These are phyloP conservation scores for Mythimna vitellina DNA, from an alignment of 2,888 invertebrate genomes.

Conservation along the genomic window DNA sequence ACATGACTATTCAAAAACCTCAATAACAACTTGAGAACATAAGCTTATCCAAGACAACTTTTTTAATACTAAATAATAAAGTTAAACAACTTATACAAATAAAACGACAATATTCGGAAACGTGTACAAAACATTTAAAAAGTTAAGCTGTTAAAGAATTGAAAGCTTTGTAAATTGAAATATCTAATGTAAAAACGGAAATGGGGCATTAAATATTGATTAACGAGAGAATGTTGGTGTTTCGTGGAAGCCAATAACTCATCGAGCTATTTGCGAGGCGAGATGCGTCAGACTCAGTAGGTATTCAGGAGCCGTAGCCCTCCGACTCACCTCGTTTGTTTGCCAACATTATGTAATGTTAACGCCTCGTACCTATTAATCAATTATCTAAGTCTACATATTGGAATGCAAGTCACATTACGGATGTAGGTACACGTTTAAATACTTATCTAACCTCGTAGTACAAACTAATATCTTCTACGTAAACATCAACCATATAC, in stretches of 20 bases:
- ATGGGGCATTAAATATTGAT: constrained; percentile 73
- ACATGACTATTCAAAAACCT: constrained; percentile 46
- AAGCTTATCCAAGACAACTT: neutral
- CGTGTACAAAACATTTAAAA: neutral
- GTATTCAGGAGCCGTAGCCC: constrained; percentile 22
- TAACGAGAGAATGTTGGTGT: constrained; percentile 61
- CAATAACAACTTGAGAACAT: constrained; percentile 35
- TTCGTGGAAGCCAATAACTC: constrained; percentile 67
- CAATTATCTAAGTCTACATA: constrained; percentile 43
- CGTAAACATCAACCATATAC: constrained; percentile 16
- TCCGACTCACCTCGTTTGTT: constrained; percentile 50
- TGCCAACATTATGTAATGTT: constrained; percentile 56
- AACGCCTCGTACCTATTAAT: constrained; percentile 39
- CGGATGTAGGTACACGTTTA: constrained; percentile 23
- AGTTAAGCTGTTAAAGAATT: constrained; percentile 27
- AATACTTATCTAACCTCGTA: constrained; percentile 18
- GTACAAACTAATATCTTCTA: neutral
- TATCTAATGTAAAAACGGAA: constrained; percentile 61
- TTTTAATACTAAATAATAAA: neutral
- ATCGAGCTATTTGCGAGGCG: constrained; percentile 62
- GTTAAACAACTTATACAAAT: constrained; percentile 1
- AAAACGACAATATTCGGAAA: neutral
- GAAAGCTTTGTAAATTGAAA: constrained; percentile 55
- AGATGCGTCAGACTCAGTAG: constrained; percentile 38
- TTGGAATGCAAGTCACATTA: constrained; percentile 40